Conservation (phyloP, 1,140 invertebrate species). For the Pachypsylla venusta region DNA sequence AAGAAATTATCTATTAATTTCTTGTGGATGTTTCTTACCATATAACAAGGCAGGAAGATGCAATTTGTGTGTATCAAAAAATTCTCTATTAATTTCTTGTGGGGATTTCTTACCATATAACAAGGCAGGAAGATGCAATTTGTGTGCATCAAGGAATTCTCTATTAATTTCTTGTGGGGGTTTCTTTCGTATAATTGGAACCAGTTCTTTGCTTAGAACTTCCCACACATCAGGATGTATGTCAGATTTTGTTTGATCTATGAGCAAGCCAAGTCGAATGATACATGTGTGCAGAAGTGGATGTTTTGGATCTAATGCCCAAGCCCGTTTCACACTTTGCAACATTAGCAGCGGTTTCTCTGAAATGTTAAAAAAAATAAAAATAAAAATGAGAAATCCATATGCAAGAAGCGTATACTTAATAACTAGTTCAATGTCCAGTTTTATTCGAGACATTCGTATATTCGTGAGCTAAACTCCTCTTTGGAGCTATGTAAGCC, state of each 20-base stretch:
- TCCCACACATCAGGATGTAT: slow-evolving; percentile 36
- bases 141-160: slow-evolving; percentile 47
- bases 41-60: slow-evolving; percentile 54
- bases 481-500: too few relatives aligned
- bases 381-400: too few relatives aligned
- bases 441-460: too few relatives aligned
- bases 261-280: slow-evolving; percentile 46
- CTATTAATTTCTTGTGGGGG: slow-evolving; percentile 49
- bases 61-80: slow-evolving; percentile 40
- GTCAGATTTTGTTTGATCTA: slow-evolving; percentile 20
- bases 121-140: slow-evolving; percentile 46
- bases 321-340: slow-evolving; percentile 76
- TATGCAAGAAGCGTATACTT: too few relatives aligned
- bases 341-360: slow-evolving; percentile 71
- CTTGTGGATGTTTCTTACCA: slow-evolving; percentile 30
- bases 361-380: too few relatives aligned
- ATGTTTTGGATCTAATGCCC: slow-evolving; percentile 51
- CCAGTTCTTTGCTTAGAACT: slow-evolving; percentile 58
- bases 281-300: slow-evolving; percentile 72
- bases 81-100: slow-evolving; percentile 44
- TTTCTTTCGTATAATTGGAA: slow-evolving; percentile 43
- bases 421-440: too few relatives aligned
- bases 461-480: too few relatives aligned
- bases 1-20: neutral
- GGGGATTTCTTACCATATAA: slow-evolving; percentile 43